These are phyloP conservation scores for Zaprionus inermis DNA, from an alignment of 1,140 invertebrate species.

Conservation along the genomic window DNA sequence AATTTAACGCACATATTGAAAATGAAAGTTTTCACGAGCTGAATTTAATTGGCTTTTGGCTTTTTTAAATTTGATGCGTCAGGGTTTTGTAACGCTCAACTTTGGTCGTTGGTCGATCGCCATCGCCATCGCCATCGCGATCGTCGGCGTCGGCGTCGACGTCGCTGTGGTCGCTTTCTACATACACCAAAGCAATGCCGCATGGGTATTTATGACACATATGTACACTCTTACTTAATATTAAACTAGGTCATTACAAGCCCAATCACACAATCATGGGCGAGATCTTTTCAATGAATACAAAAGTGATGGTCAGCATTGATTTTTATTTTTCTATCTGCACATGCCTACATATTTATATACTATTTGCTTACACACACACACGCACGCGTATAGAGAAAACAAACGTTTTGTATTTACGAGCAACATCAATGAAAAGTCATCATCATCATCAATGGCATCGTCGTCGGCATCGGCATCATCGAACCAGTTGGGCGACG, in stretches of 20 bases:
- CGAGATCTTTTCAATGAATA: conserved; percentile 60
- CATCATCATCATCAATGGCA: conserved; percentile 25
- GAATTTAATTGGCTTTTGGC: conserved; percentile 71
- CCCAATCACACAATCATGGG: conserved; percentile 21
- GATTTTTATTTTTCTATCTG: conserved; percentile 17
- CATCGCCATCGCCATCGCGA: conserved; percentile 17
- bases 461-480: conserved; percentile 20
- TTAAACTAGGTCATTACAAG: conserved; percentile 78
- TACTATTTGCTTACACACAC: background rate
- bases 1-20: conserved; percentile 80
- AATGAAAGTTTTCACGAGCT: conserved; percentile 75
- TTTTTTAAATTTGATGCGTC: conserved; percentile 63
- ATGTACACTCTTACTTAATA: conserved; percentile 57
- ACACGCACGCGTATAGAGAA: background rate
- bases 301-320: conserved; percentile 57
- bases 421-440: conserved; percentile 50
- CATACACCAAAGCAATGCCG: conserved; percentile 5
- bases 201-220: conserved; percentile 57
- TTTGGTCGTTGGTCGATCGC: conserved; percentile 57
- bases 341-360: background rate
- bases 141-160: conserved; percentile 50
- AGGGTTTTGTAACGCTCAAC: conserved; percentile 67
- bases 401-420: conserved; percentile 48
- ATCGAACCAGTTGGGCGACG: conserved; percentile 55
- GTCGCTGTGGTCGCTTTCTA: conserved; percentile 2